Evolutionary conservation across 1,140 invertebrate species (phyloP).

Genomic region (Scaptomyza pallida): DNA sequence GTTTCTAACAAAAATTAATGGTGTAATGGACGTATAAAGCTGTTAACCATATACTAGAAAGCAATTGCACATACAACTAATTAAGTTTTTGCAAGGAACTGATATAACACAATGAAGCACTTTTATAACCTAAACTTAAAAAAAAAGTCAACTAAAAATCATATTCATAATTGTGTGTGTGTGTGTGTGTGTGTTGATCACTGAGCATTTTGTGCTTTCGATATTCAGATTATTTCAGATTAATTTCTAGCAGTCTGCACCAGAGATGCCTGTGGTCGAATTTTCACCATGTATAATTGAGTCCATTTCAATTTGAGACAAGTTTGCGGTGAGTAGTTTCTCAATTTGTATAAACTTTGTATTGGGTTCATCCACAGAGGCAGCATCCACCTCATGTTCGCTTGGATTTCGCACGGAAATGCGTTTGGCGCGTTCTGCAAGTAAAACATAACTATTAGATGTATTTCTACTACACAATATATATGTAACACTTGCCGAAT

Average conservation of each 20-base stretch:
- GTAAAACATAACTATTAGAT: not conserved
- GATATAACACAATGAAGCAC: constrained; percentile 58
- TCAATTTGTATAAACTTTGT: constrained; percentile 73
- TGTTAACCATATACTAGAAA: constrained; percentile 53
- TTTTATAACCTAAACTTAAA: constrained; percentile 28
- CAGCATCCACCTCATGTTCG: constrained; percentile 57
- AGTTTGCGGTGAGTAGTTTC: constrained; percentile 61
- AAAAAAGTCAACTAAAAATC: constrained; percentile 21
- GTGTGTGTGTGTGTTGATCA: too few species aligned
- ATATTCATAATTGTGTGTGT: not conserved
- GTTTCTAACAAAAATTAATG: constrained; percentile 23
- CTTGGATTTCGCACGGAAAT: constrained; percentile 45
- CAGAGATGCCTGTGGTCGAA: constrained; percentile 63
- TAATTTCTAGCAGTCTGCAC: constrained; percentile 55
- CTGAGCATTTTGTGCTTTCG: constrained; percentile 38
- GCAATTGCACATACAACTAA: constrained; percentile 33
- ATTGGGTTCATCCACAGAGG: constrained; percentile 69
- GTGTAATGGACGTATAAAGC: constrained; percentile 49
- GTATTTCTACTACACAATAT: too few species aligned
- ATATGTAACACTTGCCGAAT: constrained; percentile 47
- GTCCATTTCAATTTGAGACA: constrained; percentile 78
- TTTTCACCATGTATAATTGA: constrained; percentile 73
- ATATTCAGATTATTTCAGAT: constrained; percentile 18
- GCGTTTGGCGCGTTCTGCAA: constrained; percentile 66
- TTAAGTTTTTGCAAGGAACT: constrained; percentile 71